Evolutionary conservation across 1,140 invertebrate species (phyloP), one percentile per base, ranked within the genome.

Genomic region (Drosophila rhopaloa): DNA sequence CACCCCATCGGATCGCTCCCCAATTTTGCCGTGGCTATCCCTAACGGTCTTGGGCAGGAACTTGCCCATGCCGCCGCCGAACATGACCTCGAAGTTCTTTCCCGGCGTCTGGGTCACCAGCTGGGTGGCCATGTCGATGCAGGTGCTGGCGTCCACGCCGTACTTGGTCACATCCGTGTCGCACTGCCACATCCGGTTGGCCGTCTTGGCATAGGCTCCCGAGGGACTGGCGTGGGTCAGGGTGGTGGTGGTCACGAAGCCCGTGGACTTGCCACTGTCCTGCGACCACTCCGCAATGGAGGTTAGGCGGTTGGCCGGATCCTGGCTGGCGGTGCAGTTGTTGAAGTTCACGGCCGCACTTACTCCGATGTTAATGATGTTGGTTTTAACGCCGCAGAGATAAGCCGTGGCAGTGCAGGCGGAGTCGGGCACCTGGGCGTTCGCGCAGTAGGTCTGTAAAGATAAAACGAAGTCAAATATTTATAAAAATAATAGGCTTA

Each of bases 241-340:
- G 0, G 89, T 77, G 1, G 91, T 92, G 8, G 92, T 92, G 6
- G 91, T 92, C n/a, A 92, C 78, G 35, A 92, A 81, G 0, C 93
- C 93, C 0, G 82, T 90, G 1, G 72, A 76, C 82, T 93, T 91
- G 92, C 97, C 97, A 91, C 95, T 95, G 67, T 95, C 94, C 86
- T 97, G 96, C 0, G 96, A 97, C 97, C 97, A 98, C 72, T 96
- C 94, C 2, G 97, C 93, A 40, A 98, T 93, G 0, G 96, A 97
- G 94, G 91, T 83, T 0, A 95, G 93, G 27, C 94, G 92, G 66
- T 93, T 93, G 2, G 79, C 85, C 11, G 92, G 79, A 63, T 94
- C 16, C 92, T 96, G 89, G 5, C 95, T 95, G 0, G 94, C 94
- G 1, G 94, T 83, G 84, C 97, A 98, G 88, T 97, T 95, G n/a